These are phyloP conservation scores for Phengaris alcon DNA, from an alignment of 2,888 invertebrate genomes.

Conservation along the genomic window DNA sequence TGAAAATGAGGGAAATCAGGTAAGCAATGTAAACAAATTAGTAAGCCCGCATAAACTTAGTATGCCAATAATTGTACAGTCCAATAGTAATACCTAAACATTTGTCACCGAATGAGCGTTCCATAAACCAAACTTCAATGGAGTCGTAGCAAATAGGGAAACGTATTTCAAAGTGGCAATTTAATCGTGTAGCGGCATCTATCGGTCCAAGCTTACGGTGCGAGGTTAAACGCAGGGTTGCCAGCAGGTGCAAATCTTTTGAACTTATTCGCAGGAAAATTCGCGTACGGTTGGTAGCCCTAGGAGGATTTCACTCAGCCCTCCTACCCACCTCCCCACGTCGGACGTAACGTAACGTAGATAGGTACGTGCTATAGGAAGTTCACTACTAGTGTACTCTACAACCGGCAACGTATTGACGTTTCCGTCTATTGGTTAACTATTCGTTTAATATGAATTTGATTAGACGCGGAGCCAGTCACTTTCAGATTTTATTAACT, in stretches of 20 bases:
- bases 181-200: constrained; percentile 67
- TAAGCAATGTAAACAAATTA: constrained; percentile 32
- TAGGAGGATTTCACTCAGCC: constrained; percentile 26
- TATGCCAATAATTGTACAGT: not conserved
- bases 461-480: constrained; percentile 4
- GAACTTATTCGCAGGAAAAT: not conserved
- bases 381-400: constrained; percentile 33
- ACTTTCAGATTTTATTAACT: not conserved
- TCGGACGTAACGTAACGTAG: constrained; percentile 51
- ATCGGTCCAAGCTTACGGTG: constrained; percentile 45
- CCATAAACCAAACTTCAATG: constrained; percentile 50
- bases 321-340: constrained; percentile 48
- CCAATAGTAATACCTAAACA: constrained; percentile 35
- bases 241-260: not conserved
- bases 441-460: constrained; percentile 29
- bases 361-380: constrained; percentile 50
- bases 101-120: constrained; percentile 25
- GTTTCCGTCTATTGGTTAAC: constrained; percentile 48
- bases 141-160: constrained; percentile 47
- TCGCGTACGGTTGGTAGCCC: not conserved
- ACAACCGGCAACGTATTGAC: constrained; percentile 34
- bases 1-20: not conserved
- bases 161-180: constrained; percentile 63
- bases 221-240: constrained; percentile 33
- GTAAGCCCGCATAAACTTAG: not conserved